These are phyloP conservation scores for Coenobita brevimanus DNA, from an alignment of 1,140 invertebrate species.

Conservation along the genomic window DNA sequence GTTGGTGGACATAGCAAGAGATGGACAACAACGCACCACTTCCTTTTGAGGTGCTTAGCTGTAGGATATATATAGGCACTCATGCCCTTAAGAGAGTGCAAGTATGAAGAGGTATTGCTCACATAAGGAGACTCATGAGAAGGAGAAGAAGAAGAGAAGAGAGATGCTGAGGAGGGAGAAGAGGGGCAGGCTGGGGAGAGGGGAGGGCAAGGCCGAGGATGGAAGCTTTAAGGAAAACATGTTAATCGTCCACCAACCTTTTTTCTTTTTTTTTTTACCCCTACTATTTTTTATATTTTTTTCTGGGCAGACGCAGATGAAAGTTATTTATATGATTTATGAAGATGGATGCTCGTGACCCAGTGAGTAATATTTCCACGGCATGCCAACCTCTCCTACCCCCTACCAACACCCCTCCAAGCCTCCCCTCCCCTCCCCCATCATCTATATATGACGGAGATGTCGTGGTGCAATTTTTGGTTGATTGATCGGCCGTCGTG, in stretches of 20 bases:
- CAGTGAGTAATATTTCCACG: constrained; percentile 49
- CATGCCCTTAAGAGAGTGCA: too few relatives aligned
- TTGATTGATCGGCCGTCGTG: constrained; percentile 44
- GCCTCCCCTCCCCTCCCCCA: not conserved
- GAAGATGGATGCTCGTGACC: constrained; percentile 48
- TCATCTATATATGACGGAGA: constrained; percentile 29
- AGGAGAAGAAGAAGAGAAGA: not conserved
- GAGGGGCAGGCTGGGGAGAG: not conserved
- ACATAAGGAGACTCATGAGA: constrained; percentile 4
- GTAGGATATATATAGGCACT: too few relatives aligned
- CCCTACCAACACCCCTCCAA: not conserved
- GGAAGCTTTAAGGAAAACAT: constrained; percentile 22
- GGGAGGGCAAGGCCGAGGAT: not conserved
- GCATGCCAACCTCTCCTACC: constrained; percentile 37
- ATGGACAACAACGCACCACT: too few relatives aligned
- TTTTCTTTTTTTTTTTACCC: too few relatives aligned
- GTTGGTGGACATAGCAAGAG: too few relatives aligned
- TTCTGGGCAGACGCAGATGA: constrained; percentile 45
- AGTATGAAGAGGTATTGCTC: not conserved
- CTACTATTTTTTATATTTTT: not conserved
- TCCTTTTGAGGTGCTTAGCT: too few relatives aligned
- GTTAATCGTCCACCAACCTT: constrained; percentile 25
- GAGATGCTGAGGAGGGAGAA: not conserved
- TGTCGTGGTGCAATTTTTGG: constrained; percentile 46
- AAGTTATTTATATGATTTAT: constrained; percentile 59